A percentile compares a stretch with the other conserved stretches of the same genome.
phyloP scores from a whole-genome alignment of 2,888 invertebrate genomes.

The Norana najaformis region DNA sequence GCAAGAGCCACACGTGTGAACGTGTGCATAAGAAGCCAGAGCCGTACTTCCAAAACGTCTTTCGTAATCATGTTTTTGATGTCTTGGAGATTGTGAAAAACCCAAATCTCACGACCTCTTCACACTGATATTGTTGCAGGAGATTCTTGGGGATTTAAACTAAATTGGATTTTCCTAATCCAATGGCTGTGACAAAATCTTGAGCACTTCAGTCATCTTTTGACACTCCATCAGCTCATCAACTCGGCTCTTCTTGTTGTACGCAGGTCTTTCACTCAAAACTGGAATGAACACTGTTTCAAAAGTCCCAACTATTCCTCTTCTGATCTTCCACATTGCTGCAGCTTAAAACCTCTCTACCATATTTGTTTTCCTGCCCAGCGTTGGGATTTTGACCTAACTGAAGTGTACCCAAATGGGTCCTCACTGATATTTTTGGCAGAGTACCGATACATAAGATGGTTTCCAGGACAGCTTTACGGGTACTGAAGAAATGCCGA shows the following conservation, averaged over 20 bases:
- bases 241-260: no score
- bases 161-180: background rate
- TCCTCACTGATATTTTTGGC: background rate
- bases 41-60: slow-evolving; percentile 55
- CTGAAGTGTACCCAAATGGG: background rate
- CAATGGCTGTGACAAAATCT: background rate
- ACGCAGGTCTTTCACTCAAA: background rate
- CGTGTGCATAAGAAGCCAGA: slow-evolving; percentile 42
- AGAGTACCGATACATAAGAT: background rate
- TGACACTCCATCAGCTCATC: no score
- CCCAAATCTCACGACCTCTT: background rate
- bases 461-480: background rate
- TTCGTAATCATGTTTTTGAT: slow-evolving; percentile 43
- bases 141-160: background rate
- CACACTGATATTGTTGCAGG: background rate
- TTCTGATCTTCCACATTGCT: no score
- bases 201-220: background rate
- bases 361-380: background rate
- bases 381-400: background rate
- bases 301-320: background rate
- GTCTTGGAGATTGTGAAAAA: slow-evolving; percentile 37
- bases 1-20: slow-evolving; percentile 50
- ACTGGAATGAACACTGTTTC: background rate
- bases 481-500: background rate
- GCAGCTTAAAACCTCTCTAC: background rate